Evolutionary conservation across 1,140 invertebrate genomes (phyloP), one percentile per base, ranked within the genome.

Genomic region (Lepidurus packardi): DNA sequence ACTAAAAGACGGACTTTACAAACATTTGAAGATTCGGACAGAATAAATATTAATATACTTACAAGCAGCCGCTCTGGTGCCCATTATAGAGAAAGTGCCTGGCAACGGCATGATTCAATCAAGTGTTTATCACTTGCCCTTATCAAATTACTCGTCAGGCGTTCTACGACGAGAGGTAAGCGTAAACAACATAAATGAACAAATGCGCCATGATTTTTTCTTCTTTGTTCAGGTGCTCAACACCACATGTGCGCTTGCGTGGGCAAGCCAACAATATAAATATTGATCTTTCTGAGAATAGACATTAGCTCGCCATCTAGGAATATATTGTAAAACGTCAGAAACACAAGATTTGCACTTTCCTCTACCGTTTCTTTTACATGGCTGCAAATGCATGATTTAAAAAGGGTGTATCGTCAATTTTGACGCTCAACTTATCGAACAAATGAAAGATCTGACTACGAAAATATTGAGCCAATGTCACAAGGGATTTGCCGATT

Each of bases 51-150:
- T 34, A 34, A 34, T 78, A 78, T 80, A 86, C 86, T 85, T 81
- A 87, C 87, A 87, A 7, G 85, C 84, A 73, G 86, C 87, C 21
- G 86, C 86, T 83, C 86, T 84, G 5, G 86, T 87, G 43, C 86
- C 87, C 87, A 88, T 87, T 75, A 75, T 43, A 85, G 87, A 90
- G 82, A 90, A 78, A 41, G 43, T 45, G 73, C 77, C 77, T 73
- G 53, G 53, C 53, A 65, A 65, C 53, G 53, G 53, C 53, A 65
- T 65, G 53, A 65, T 65, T 65, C 16, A 65, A 65, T n/a, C 53
- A 21, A 9, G 53, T 8, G 53, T 65, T 65, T 65, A 65, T 65
- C 53, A 65, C 53, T 65, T 65, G 53, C 53, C 53, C 53, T 65
- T 65, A 65, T 65, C 53, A 65, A 65, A 65, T 65, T 65, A 65